Percentiles rank a stretch among this genome's conserved stretches.
phyloP scores from a whole-genome alignment of 1,140 invertebrate species.

The Schmidtea mediterranea region DNA sequence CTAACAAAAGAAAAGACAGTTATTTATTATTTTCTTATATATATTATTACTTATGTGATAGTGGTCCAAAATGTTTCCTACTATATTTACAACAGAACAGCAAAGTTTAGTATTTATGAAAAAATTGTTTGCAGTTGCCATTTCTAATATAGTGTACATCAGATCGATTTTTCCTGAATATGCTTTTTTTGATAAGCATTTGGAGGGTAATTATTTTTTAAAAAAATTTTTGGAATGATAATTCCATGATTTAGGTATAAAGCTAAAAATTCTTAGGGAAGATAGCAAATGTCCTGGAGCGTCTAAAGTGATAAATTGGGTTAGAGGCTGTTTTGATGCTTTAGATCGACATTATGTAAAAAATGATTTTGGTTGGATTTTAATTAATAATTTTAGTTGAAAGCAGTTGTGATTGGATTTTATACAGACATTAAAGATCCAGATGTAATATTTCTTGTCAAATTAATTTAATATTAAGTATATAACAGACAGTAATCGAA shows the following conservation, averaged over 20 bases:
- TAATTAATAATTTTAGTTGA: constrained; percentile 11
- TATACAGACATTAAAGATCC: constrained; percentile 17
- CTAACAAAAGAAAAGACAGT: too few species aligned
- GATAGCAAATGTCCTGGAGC: constrained; percentile 23
- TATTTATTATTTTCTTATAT: too few species aligned
- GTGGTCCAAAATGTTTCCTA: constrained; percentile 25
- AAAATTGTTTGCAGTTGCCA: constrained; percentile 25
- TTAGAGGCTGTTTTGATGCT: constrained; percentile 29
- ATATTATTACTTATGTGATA: constrained; percentile 9
- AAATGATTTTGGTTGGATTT: too few species aligned
- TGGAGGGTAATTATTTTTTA: constrained; percentile 17
- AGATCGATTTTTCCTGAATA: constrained; percentile 27
- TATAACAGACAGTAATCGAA: constrained; percentile 20
- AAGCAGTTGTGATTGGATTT: constrained; percentile 12
- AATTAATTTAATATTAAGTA: constrained; percentile 8
- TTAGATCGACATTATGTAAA: constrained; percentile 30
- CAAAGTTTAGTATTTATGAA: constrained; percentile 27
- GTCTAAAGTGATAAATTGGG: constrained; percentile 24
- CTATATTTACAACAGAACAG: constrained; percentile 19
- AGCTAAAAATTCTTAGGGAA: constrained; percentile 25
- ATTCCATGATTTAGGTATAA: constrained; percentile 15
- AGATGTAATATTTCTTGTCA: constrained; percentile 17
- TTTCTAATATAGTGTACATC: constrained; percentile 27
- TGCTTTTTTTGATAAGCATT: constrained; percentile 22
- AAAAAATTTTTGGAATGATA: constrained; percentile 7